Evolutionary conservation across 2,888 invertebrate genomes (phyloP).

Genomic region (Druceiella hillmani): DNA sequence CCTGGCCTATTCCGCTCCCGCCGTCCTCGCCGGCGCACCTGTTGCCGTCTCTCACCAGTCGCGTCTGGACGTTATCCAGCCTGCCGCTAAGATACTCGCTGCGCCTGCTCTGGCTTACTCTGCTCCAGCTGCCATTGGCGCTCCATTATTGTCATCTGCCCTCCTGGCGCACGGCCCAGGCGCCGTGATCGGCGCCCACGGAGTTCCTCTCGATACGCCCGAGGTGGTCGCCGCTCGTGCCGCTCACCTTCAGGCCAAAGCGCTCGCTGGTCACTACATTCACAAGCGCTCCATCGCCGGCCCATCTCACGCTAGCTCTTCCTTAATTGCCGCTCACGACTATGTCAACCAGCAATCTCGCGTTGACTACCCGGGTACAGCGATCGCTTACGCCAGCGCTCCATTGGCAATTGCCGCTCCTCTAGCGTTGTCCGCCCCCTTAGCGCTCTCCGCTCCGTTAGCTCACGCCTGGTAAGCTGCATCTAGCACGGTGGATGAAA

Average conservation of each 20-base stretch:
- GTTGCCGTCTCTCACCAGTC: constrained; percentile 24
- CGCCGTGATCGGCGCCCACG: constrained; percentile 40
- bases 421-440: constrained; percentile 25
- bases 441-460: too few relatives aligned
- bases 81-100: constrained; percentile 13
- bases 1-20: constrained; percentile 25
- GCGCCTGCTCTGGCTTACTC: constrained; percentile 38
- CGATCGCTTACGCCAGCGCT: constrained; percentile 30
- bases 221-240: constrained; percentile 47
- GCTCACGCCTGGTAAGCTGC: constrained; percentile 31
- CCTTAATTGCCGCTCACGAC: constrained; percentile 29
- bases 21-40: constrained; percentile 13
- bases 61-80: constrained; percentile 21
- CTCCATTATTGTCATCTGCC: too few relatives aligned
- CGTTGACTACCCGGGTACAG: constrained; percentile 15
- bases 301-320: constrained; percentile 14
- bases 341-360: constrained; percentile 29
- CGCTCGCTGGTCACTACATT: constrained; percentile 36
- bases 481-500: too few relatives aligned
- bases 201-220: constrained; percentile 47
- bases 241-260: constrained; percentile 42
- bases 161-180: constrained; percentile 44
- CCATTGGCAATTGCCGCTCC: constrained; percentile 31
- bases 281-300: constrained; percentile 31
- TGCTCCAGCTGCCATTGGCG: too few relatives aligned